Percentiles rank a stretch among this genome's conserved stretches.
These are phyloP conservation scores for Drosophila phalerata DNA, from an alignment of 2,888 invertebrate species.

Conservation along the genomic window DNA sequence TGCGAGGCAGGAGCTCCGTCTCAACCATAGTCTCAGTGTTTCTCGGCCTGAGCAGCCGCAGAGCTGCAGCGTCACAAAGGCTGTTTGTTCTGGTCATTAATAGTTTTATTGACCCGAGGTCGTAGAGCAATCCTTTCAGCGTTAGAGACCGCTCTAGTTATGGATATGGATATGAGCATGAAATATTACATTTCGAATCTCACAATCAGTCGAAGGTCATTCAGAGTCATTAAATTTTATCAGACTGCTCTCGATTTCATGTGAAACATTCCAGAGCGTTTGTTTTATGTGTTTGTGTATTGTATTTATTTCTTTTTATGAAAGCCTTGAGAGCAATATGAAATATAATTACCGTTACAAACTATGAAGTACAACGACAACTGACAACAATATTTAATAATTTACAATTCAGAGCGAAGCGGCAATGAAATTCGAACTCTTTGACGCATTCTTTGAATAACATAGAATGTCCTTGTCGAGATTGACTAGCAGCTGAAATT, in stretches of 20 bases:
- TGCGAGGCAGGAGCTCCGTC: constrained; percentile 23
- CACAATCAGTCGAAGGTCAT: constrained; percentile 71
- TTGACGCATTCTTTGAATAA: constrained; percentile 4
- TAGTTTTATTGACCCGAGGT: constrained; percentile 72
- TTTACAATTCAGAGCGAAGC: constrained; percentile 15
- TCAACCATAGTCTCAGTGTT: background rate
- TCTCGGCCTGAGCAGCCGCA: constrained; percentile 38
- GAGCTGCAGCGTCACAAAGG: constrained; percentile 63
- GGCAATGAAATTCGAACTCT: constrained; percentile 51
- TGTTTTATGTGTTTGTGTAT: constrained; percentile 3
- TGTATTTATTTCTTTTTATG: constrained; percentile 41
- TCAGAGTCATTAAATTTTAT: constrained; percentile 58
- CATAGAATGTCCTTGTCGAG: constrained; percentile 38
- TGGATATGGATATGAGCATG: constrained; percentile 60
- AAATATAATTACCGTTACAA: constrained; percentile 44
- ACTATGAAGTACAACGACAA: background rate
- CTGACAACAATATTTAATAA: constrained; percentile 6
- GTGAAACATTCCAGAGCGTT: constrained; percentile 35
- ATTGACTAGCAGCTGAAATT: constrained; percentile 14
- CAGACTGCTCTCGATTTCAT: constrained; percentile 64
- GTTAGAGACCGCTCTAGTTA: constrained; percentile 61
- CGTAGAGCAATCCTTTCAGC: constrained; percentile 53
- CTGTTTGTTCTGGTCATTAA: constrained; percentile 82
- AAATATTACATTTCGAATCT: constrained; percentile 74
- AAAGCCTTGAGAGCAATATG: constrained; percentile 66